These are phyloP conservation scores for Brachyptera putata DNA, from an alignment of 2,888 invertebrate genomes.

Conservation along the genomic window DNA sequence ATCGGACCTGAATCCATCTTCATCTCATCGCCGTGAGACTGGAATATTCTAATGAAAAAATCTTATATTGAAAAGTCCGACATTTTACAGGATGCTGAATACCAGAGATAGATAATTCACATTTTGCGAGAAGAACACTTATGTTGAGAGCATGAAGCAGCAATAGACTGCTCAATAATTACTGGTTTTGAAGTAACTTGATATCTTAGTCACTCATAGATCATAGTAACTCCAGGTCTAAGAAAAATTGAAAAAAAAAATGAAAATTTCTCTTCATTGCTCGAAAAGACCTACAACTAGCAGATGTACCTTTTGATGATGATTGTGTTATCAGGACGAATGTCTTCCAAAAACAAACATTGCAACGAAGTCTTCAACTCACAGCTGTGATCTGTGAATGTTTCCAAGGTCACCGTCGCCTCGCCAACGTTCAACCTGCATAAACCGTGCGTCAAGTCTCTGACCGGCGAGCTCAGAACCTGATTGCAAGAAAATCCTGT, in stretches of 20 bases:
- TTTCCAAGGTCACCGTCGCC: conserved; percentile 57
- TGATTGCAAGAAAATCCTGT: conserved; percentile 36
- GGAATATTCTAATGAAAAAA: conserved; percentile 55
- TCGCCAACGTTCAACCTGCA: conserved; percentile 68
- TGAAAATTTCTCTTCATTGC: no score
- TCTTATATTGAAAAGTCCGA: neutral
- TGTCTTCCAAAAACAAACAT: conserved; percentile 65
- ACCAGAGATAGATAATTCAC: neutral
- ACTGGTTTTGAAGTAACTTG: no score
- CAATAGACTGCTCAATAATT: no score
- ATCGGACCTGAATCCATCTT: conserved; percentile 41
- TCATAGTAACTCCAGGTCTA: no score
- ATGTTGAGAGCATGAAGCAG: no score
- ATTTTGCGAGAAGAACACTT: no score
- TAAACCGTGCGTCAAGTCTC: conserved; percentile 66
- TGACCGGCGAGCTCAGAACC: conserved; percentile 65
- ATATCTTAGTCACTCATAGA: no score
- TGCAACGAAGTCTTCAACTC: conserved; percentile 67
- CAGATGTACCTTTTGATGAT: conserved; percentile 58
- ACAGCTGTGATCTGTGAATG: conserved; percentile 63
- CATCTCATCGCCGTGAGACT: conserved; percentile 58
- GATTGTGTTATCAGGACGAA: conserved; percentile 60
- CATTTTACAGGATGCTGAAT: no score
- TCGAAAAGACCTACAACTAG: no score
- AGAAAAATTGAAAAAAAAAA: no score